Evolutionary conservation across 2,113 vertebrate genomes (phyloP), one percentile per base, ranked within the genome.

Genomic region (Nothoprocta pentlandii): DNA sequence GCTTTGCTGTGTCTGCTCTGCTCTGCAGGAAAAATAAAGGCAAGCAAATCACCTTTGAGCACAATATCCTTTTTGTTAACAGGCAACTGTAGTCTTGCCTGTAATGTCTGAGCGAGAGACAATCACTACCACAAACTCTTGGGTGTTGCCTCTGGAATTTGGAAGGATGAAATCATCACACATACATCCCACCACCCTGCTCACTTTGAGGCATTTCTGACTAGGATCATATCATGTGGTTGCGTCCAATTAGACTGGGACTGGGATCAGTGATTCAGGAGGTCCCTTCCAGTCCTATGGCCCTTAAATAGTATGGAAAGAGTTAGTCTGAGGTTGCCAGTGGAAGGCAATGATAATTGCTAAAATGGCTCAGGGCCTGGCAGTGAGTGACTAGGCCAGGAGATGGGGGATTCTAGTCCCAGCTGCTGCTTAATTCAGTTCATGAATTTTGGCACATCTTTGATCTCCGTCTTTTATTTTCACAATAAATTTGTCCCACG

Each of bases 181-280:
- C n/a, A 1, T 26, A 47, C 36, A 1, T 81, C 85, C 93, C 66
- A 86, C 44, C 77, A 95, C 34, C 20, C 69, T 1, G 0, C 53
- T 92, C 59, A 63, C 49, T 94, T 95, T 86, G 80, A 93, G 87
- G 80, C 84, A 80, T 77, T 92, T 97, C 91, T 94, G 84, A 95
- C 84, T 92, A 87, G 89, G 36, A 76, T 95, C 81, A 85, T 68
- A 46, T 74, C 87, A 91, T 92, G 91, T 73, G 70, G 80, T 66
- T 93, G 67, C 49, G 36, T 94, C 87, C 94, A 94, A 89, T 89
- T 42, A 87, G 91, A 68, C 87, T 23, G 46, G 58, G 15, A 49
- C 71, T 70, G 78, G 87, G 92, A 93, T 69, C 49, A 39, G 81
- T 97, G 96, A 96, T 92, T 97, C 94, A 95, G 92, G 75, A 96